These are phyloP conservation scores for Pseudobourletiella spinata DNA, from an alignment of 1,140 invertebrate species.

Conservation along the genomic window DNA sequence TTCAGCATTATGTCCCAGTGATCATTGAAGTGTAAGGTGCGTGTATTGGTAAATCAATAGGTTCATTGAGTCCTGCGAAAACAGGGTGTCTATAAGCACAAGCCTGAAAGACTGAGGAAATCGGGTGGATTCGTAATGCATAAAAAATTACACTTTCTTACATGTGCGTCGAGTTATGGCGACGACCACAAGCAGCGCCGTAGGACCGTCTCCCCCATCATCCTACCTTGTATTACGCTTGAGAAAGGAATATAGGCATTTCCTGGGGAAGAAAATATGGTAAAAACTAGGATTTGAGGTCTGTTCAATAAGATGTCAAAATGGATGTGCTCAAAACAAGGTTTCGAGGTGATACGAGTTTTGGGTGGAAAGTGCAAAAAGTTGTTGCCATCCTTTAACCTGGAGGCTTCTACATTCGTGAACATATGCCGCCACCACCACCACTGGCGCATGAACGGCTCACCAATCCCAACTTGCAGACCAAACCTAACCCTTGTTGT, in stretches of 20 bases:
- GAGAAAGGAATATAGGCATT: conserved; percentile 1
- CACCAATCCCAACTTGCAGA: too few species aligned
- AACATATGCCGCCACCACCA: background rate
- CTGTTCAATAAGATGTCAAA: conserved; percentile 26
- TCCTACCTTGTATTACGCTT: background rate
- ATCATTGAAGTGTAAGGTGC: background rate
- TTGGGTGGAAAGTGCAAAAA: conserved; percentile 36
- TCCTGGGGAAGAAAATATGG: conserved; percentile 17
- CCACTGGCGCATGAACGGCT: background rate
- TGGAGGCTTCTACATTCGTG: conserved; percentile 12
- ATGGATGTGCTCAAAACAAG: conserved; percentile 26
- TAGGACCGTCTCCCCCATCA: background rate
- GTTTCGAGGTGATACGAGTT: conserved; percentile 35
- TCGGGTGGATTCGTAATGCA: too few species aligned
- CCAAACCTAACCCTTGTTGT: too few species aligned
- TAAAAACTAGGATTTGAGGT: conserved; percentile 28
- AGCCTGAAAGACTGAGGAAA: background rate
- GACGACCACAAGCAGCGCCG: background rate
- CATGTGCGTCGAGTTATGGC: background rate
- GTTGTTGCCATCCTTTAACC: conserved; percentile 24
- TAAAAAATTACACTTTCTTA: conserved; percentile 13
- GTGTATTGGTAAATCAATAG: background rate
- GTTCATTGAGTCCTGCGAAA: background rate
- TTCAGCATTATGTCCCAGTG: background rate
- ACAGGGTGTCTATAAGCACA: background rate